Conservation (phyloP, 2,113 vertebrate genomes). For the Sigmodon hispidus region DNA sequence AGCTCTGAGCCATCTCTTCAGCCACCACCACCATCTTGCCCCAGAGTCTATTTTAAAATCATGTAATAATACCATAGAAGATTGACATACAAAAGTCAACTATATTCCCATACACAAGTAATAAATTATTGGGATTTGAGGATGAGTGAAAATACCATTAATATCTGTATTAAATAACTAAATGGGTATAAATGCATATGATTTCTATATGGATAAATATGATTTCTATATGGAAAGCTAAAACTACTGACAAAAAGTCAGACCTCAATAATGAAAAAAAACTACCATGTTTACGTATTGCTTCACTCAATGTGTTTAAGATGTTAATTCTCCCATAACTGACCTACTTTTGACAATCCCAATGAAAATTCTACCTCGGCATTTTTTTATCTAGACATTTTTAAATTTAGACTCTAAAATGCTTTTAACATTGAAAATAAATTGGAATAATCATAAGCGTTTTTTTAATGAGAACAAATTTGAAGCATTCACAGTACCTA, state of each 20-base stretch:
- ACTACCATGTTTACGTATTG: not conserved
- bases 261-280: not conserved
- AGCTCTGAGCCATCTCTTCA: not conserved
- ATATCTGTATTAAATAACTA: not conserved
- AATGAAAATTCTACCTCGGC: not conserved
- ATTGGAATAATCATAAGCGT: not conserved
- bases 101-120: not conserved
- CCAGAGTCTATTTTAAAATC: not conserved
- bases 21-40: not conserved
- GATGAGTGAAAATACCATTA: conserved; percentile 35
- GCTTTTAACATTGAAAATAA: not conserved
- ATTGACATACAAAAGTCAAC: not conserved
- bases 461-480: not conserved
- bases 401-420: not conserved
- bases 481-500: not conserved
- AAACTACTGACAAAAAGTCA: conserved; percentile 32
- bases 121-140: not conserved
- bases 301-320: not conserved
- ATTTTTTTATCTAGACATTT: not conserved
- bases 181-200: not conserved
- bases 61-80: not conserved
- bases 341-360: not conserved
- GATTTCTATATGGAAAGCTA: not conserved
- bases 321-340: not conserved
- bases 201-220: not conserved